phyloP scores from a whole-genome alignment of 2,888 invertebrate species.

The Tetragnatha montana region DNA sequence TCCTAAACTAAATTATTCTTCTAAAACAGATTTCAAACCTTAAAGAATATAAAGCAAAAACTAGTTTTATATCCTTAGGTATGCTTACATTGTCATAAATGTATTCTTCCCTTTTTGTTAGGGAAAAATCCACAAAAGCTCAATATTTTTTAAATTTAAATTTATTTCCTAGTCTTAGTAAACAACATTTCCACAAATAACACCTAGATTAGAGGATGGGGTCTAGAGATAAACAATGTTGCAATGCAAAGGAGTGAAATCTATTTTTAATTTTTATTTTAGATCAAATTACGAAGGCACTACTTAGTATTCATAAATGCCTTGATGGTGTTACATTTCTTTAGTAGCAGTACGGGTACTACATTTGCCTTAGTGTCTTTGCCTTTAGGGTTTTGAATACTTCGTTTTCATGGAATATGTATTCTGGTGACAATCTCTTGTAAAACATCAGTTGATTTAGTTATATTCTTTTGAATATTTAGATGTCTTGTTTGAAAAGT shows the following conservation, averaged over 20 bases:
- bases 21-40: background rate
- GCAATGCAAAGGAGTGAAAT: background rate
- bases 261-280: slow-evolving; percentile 10
- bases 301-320: slow-evolving; percentile 41
- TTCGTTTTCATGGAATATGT: slow-evolving; percentile 21
- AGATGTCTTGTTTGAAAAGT: background rate
- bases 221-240: background rate
- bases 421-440: slow-evolving; percentile 50
- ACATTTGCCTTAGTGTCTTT: slow-evolving; percentile 53
- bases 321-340: slow-evolving; percentile 46
- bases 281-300: slow-evolving; percentile 19
- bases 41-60: background rate
- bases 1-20: background rate
- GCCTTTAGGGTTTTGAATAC: slow-evolving; percentile 44
- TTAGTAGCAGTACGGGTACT: slow-evolving; percentile 59
- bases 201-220: background rate
- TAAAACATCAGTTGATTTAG: slow-evolving; percentile 27
- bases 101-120: background rate
- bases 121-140: too few relatives aligned
- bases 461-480: slow-evolving; percentile 22
- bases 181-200: background rate
- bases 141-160: background rate
- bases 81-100: background rate
- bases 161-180: too few relatives aligned
- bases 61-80: too few relatives aligned